Conservation (phyloP, 2,113 vertebrate genomes). For the Bagarius yarrelli region DNA sequence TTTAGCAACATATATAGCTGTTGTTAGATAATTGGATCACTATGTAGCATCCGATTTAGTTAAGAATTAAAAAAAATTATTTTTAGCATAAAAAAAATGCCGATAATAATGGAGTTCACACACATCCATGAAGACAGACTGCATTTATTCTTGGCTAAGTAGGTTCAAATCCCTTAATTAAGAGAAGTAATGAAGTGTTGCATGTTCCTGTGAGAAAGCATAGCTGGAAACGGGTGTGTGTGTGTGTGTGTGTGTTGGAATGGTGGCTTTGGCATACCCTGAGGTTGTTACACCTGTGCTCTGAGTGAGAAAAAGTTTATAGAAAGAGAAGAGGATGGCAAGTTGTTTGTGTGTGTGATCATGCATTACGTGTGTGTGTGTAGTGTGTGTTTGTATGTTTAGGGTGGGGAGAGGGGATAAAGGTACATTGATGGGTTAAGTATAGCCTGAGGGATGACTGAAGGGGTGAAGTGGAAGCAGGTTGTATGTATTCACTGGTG, state of each 20-base stretch:
- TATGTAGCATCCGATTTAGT: background rate
- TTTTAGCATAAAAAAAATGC: too few species aligned
- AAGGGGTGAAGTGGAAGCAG: background rate
- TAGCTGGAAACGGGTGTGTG: background rate
- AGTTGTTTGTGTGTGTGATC: background rate
- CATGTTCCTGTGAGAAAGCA: background rate
- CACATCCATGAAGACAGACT: background rate
- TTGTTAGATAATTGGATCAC: background rate
- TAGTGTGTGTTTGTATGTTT: background rate
- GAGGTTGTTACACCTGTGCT: background rate
- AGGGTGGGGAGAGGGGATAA: background rate
- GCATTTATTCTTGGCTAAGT: background rate
- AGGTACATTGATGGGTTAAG: background rate
- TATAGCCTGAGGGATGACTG: background rate
- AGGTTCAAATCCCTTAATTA: slow-evolving; percentile 4
- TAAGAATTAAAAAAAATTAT: too few species aligned
- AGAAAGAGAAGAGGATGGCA: background rate
- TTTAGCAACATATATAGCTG: background rate
- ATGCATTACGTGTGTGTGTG: background rate
- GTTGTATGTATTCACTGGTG: background rate
- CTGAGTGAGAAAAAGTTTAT: too few species aligned
- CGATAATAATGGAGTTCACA: background rate
- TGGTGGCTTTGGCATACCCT: background rate
- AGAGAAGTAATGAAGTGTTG: slow-evolving; percentile 23
- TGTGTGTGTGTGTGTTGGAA: background rate